Evolutionary conservation across 35 echinoderm and acorn worm genomes (phyloP).

Genomic region (Chiridota heheva): DNA sequence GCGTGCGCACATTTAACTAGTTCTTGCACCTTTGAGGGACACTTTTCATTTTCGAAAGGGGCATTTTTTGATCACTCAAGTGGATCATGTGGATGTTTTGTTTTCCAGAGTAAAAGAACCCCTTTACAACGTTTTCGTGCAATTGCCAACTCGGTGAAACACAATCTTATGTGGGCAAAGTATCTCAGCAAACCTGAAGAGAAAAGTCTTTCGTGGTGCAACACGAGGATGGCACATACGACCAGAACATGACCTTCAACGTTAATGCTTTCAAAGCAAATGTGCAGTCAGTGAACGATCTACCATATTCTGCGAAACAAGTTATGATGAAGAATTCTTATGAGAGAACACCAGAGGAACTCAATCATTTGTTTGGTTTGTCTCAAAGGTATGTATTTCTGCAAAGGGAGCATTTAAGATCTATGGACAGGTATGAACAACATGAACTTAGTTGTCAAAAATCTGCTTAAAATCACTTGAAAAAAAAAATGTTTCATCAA

Average conservation of each 20-base stretch:
- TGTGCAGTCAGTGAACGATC: conserved; percentile 68
- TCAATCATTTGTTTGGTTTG: conserved; percentile 63
- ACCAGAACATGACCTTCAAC: conserved; percentile 84
- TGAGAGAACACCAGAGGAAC: conserved; percentile 60
- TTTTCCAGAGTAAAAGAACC: no score
- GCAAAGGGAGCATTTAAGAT: not conserved
- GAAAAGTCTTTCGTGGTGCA: conserved; percentile 70
- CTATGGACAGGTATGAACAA: not conserved
- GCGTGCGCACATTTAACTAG: no score
- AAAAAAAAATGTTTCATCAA: no score
- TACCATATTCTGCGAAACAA: conserved; percentile 55
- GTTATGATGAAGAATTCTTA: conserved; percentile 75
- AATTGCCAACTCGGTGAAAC: conserved; percentile 81
- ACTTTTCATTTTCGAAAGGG: no score
- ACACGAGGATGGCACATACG: conserved; percentile 71
- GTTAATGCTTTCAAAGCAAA: conserved; percentile 93
- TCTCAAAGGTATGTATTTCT: conserved; percentile 60
- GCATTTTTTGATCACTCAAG: no score
- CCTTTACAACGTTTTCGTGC: conserved; percentile 71
- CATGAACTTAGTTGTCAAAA: not conserved
- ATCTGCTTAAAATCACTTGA: not conserved
- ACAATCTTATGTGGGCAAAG: conserved; percentile 88
- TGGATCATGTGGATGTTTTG: no score
- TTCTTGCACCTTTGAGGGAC: no score
- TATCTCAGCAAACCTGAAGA: conserved; percentile 54